These are phyloP conservation scores for Cydia splendana DNA, from an alignment of 1,140 invertebrate species.

Conservation along the genomic window DNA sequence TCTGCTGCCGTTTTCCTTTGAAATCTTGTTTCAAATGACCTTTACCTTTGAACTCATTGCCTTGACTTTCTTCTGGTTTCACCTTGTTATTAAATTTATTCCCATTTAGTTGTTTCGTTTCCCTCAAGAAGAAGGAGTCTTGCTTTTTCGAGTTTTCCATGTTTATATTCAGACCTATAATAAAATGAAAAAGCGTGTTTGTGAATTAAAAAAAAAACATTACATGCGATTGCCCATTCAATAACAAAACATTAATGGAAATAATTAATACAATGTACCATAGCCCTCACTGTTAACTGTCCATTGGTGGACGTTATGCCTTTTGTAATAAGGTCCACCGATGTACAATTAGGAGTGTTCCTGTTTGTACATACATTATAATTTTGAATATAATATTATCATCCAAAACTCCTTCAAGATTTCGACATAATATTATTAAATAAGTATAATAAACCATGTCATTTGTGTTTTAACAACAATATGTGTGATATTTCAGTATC, in stretches of 20 bases:
- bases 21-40: conserved; percentile 52
- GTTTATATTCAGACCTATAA: conserved; percentile 68
- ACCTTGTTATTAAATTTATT: conserved; percentile 41
- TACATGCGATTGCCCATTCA: conserved; percentile 12
- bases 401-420: too few species aligned
- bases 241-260: neutral
- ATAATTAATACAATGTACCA: too few species aligned
- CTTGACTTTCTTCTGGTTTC: conserved; percentile 37
- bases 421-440: too few species aligned
- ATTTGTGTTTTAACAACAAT: neutral
- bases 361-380: too few species aligned
- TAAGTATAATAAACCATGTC: too few species aligned
- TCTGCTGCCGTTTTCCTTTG: conserved; percentile 47
- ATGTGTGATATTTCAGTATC: conserved; percentile 31
- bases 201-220: conserved; percentile 45
- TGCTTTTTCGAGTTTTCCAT: conserved; percentile 59
- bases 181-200: conserved; percentile 76
- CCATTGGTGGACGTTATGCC: too few species aligned
- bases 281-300: too few species aligned
- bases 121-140: conserved; percentile 59
- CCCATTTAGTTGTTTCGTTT: conserved; percentile 44
- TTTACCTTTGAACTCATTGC: conserved; percentile 51
- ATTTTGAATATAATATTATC: too few species aligned
- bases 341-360: too few species aligned
- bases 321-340: too few species aligned